Evolutionary conservation across 2,888 invertebrate species (phyloP).

Genomic region (Andrena flavipes): DNA sequence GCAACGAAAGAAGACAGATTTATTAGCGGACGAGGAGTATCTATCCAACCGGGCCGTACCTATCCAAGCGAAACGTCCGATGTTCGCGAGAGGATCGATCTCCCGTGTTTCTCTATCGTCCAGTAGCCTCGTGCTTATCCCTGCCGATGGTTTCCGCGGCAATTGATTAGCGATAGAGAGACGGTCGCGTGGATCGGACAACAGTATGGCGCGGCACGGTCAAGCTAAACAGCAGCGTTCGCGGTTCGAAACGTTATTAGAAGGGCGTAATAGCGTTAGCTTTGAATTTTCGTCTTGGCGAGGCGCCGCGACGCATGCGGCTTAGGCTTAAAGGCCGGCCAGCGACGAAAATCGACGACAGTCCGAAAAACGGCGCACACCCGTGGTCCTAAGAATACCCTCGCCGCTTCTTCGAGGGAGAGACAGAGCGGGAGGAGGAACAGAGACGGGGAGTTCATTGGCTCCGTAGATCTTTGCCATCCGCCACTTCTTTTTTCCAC

Average conservation of each 20-base stretch:
- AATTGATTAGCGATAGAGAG: background rate
- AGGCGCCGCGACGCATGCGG: slow-evolving; percentile 82
- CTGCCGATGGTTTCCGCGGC: background rate
- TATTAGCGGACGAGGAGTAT: background rate
- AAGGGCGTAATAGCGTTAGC: slow-evolving; percentile 60
- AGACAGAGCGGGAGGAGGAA: background rate
- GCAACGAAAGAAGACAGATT: background rate
- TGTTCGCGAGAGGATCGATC: slow-evolving; percentile 1
- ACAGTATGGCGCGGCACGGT: slow-evolving; percentile 83
- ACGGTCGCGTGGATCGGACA: slow-evolving; percentile 61
- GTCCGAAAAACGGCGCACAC: slow-evolving; percentile 47
- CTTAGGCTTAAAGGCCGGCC: slow-evolving; percentile 51
- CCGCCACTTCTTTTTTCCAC: slow-evolving; percentile 5
- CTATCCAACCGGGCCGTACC: slow-evolving; percentile 30
- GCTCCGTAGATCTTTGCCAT: slow-evolving; percentile 40
- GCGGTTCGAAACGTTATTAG: slow-evolving; percentile 84
- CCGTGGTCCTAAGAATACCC: slow-evolving; percentile 81
- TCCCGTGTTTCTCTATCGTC: background rate
- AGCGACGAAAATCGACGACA: slow-evolving; percentile 65
- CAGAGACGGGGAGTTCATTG: slow-evolving; percentile 43
- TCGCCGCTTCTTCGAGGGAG: slow-evolving; percentile 28
- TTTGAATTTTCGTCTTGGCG: slow-evolving; percentile 74
- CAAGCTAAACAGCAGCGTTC: slow-evolving; percentile 86
- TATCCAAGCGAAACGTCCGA: slow-evolving; percentile 26
- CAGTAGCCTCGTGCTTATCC: background rate